phyloP scores from a whole-genome alignment of 2,797 vertebrate species.

The Sarcophilus harrisii region DNA sequence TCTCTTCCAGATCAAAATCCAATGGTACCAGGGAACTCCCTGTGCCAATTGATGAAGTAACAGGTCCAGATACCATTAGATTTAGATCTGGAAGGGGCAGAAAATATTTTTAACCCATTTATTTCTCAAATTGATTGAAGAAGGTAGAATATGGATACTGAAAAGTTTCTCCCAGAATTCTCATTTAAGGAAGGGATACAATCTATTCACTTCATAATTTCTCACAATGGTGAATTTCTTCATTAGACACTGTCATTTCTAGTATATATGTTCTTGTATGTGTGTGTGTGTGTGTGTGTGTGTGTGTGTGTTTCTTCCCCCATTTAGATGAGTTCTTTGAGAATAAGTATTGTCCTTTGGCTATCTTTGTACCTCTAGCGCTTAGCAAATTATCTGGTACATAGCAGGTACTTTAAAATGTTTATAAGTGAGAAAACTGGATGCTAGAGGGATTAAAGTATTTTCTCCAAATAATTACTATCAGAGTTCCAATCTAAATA shows the following conservation, averaged over 20 bases:
- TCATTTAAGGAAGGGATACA: neutral
- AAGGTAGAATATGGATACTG: neutral
- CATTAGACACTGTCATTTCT: neutral
- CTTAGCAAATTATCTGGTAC: neutral
- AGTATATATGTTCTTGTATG: neutral
- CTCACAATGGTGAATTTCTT: neutral
- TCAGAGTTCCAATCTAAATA: neutral
- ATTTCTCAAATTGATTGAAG: neutral
- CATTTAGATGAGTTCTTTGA: neutral
- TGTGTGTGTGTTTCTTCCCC: neutral
- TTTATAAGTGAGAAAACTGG: neutral
- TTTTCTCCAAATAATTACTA: neutral
- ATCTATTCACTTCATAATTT: neutral
- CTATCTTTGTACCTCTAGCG: neutral
- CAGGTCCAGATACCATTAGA: neutral
- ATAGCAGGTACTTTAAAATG: neutral
- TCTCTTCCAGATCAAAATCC: no score
- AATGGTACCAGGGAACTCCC: neutral
- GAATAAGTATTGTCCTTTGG: neutral
- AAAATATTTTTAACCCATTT: neutral
- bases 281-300: neutral
- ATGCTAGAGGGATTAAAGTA: neutral
- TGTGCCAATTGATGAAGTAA: neutral
- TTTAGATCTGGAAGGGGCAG: neutral
- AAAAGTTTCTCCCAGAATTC: neutral